Percentiles rank a stretch among this genome's conserved stretches.
phyloP scores from a whole-genome alignment of 2,888 invertebrate species.

The Eristalis tenax region DNA sequence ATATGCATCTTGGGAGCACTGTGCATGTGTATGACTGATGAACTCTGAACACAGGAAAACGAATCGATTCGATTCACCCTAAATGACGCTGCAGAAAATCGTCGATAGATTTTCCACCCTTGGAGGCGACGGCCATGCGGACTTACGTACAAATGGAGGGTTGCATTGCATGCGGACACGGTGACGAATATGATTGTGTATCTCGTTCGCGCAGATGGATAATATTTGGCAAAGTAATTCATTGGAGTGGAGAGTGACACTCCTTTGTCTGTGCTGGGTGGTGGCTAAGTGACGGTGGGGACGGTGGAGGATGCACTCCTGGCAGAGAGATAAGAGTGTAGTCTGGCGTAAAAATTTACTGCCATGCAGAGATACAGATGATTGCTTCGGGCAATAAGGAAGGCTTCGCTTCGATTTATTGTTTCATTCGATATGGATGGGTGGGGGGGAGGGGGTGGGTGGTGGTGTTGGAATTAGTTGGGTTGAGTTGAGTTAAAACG shows the following conservation, averaged over 20 bases:
- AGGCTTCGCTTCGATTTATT: conserved; percentile 2
- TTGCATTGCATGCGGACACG: not conserved
- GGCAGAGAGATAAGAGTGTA: not conserved
- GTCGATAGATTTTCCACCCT: not conserved
- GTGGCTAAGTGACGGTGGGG: not conserved
- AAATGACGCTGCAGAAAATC: not conserved
- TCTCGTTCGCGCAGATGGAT: not conserved
- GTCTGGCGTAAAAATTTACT: not conserved
- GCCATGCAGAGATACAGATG: not conserved
- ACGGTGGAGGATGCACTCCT: not conserved
- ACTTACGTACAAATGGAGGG: not conserved
- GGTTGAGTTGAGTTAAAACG: too few species aligned
- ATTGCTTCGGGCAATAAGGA: not conserved
- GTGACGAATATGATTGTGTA: conserved; percentile 3
- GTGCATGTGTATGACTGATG: not conserved
- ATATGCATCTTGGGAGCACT: not conserved
- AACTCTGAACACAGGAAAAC: not conserved
- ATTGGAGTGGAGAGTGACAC: not conserved
- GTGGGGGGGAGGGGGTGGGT: not conserved
- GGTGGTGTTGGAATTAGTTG: not conserved
- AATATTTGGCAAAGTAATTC: not conserved
- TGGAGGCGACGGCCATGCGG: not conserved
- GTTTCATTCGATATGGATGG: not conserved
- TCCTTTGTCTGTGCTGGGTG: not conserved
- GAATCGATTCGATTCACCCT: conserved; percentile 8